phyloP scores from a whole-genome alignment of 2,113 vertebrate species.

The Chauna torquata region DNA sequence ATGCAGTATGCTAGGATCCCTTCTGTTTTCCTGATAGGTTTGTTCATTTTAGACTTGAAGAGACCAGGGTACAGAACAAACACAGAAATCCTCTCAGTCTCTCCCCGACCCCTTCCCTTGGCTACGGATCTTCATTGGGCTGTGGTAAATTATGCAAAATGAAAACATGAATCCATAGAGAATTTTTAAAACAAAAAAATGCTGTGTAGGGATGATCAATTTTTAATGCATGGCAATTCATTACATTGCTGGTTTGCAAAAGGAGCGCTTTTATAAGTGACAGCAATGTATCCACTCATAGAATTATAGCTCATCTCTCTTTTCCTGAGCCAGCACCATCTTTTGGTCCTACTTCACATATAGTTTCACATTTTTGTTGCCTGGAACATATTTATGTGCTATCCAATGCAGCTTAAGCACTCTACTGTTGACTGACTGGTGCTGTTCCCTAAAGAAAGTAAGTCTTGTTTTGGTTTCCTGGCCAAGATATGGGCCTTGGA shows the following conservation, averaged over 20 bases:
- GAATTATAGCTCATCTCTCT: background rate
- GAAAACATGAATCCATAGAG: background rate
- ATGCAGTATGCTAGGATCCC: background rate
- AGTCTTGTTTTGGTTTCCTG: background rate
- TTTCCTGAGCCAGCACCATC: background rate
- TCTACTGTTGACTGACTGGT: background rate
- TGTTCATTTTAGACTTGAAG: background rate
- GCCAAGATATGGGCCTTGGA: background rate
- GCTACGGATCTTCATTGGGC: background rate
- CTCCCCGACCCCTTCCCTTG: background rate
- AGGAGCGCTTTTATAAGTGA: background rate
- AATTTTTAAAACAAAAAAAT: background rate
- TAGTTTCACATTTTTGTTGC: background rate
- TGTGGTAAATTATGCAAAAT: background rate
- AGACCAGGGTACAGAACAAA: background rate
- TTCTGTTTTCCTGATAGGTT: background rate
- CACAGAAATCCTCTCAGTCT: background rate
- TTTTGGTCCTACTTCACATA: background rate
- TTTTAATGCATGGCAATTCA: constrained; percentile 13
- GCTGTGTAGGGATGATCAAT: background rate
- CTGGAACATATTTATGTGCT: background rate
- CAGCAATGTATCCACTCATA: background rate
- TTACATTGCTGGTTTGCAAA: background rate
- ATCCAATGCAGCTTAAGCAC: background rate
- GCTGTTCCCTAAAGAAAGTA: background rate